Conservation (phyloP, 2,113 vertebrate genomes). For the Merops nubicus region DNA sequence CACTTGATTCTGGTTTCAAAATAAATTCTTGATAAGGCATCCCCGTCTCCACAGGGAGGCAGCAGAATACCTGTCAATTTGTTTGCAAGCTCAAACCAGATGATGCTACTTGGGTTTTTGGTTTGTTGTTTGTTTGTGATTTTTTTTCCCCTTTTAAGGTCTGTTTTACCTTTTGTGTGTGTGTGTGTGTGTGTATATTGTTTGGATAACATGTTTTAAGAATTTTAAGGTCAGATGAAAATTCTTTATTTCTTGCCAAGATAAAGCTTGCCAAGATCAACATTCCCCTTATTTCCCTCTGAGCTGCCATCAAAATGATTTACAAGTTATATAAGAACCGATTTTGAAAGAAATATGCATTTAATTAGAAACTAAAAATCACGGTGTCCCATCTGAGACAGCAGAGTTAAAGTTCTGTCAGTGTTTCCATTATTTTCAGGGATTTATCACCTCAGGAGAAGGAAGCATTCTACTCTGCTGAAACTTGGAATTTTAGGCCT, state of each 20-base stretch:
- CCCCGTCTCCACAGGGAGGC: slow-evolving; percentile 67
- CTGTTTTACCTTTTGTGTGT: neutral
- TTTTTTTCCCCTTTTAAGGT: neutral
- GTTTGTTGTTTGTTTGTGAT: no score
- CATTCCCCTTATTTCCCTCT: slow-evolving; percentile 32
- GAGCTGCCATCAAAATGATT: slow-evolving; percentile 45
- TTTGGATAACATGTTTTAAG: slow-evolving; percentile 29
- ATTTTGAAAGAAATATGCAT: slow-evolving; percentile 57
- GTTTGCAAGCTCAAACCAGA: neutral
- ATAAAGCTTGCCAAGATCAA: slow-evolving; percentile 31
- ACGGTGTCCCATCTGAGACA: neutral
- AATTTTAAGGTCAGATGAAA: slow-evolving; percentile 39
- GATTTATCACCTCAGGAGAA: slow-evolving; percentile 38
- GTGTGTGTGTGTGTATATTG: neutral
- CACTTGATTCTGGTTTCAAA: neutral
- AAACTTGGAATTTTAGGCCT: neutral
- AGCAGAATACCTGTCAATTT: slow-evolving; percentile 51
- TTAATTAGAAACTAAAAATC: slow-evolving; percentile 56
- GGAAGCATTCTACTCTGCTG: neutral
- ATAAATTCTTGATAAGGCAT: neutral
- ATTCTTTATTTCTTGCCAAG: slow-evolving; percentile 8
- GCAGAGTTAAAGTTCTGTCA: neutral
- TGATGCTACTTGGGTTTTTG: no score
- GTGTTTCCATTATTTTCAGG: slow-evolving; percentile 37
- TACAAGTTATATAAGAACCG: slow-evolving; percentile 4